phyloP scores from a whole-genome alignment of 1,140 invertebrate species.

The Microplitis mediator region DNA sequence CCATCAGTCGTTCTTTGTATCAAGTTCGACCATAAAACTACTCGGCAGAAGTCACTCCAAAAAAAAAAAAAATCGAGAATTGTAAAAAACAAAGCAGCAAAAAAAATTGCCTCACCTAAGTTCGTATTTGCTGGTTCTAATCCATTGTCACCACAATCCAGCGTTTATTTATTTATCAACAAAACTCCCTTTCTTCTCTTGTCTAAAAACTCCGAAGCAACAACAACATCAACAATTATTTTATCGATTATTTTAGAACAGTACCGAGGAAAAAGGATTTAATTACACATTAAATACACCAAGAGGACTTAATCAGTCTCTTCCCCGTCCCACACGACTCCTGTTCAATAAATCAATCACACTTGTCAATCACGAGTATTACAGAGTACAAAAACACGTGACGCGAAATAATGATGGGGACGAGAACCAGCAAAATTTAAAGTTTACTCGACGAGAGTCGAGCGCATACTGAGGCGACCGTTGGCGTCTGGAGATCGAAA shows the following conservation, averaged over 20 bases:
- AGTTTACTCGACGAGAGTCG: slow-evolving; percentile 28
- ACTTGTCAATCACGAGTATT: not conserved
- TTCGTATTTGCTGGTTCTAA: not conserved
- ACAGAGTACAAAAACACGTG: not conserved
- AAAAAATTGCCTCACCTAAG: not conserved
- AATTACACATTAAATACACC: too few species aligned
- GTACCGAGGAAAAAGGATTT: too few species aligned
- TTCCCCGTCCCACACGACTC: not conserved
- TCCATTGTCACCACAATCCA: too few species aligned
- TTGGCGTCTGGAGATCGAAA: slow-evolving; percentile 20
- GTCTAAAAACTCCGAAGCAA: too few species aligned
- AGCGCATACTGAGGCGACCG: slow-evolving; percentile 39
- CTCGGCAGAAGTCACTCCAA: too few species aligned
- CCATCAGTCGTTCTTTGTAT: not conserved
- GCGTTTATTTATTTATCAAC: too few species aligned
- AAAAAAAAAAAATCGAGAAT: too few species aligned
- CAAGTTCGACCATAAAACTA: not conserved
- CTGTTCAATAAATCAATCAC: not conserved
- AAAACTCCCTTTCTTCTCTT: too few species aligned
- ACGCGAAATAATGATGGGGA: not conserved
- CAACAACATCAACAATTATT: too few species aligned
- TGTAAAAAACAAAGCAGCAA: too few species aligned
- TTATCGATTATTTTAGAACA: too few species aligned
- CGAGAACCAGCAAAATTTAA: not conserved
- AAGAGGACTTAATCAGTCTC: not conserved